A percentile compares a stretch with the other conserved stretches of the same genome.
These are phyloP conservation scores for Xylocopa sonorina DNA, from an alignment of 1,140 invertebrate species.

Conservation along the genomic window DNA sequence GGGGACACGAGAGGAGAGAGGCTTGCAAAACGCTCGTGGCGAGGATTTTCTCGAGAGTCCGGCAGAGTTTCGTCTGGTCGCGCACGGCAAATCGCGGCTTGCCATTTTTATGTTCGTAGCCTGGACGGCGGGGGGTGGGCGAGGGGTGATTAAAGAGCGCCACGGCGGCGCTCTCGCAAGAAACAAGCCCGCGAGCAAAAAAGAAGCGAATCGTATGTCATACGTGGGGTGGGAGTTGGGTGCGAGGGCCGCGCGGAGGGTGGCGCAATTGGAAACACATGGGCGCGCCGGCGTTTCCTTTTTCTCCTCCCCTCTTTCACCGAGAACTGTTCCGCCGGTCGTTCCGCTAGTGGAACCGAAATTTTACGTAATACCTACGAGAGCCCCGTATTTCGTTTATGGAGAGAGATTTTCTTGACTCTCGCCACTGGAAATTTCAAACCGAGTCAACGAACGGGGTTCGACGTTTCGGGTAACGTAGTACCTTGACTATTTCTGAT, in stretches of 20 bases:
- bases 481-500: no score
- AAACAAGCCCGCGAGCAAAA: conserved; percentile 37
- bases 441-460: no score
- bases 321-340: not conserved
- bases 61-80: conserved; percentile 20
- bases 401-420: not conserved
- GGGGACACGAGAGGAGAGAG: no score
- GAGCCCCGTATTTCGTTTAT: not conserved
- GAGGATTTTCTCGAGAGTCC: not conserved
- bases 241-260: not conserved
- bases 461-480: no score
- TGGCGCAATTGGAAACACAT: conserved; percentile 44
- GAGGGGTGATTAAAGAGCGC: conserved; percentile 43
- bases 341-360: not conserved
- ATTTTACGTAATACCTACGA: not conserved
- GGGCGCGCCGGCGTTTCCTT: not conserved
- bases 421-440: no score
- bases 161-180: conserved; percentile 32
- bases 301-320: not conserved
- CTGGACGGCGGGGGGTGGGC: not conserved
- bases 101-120: conserved; percentile 40
- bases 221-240: conserved; percentile 4
- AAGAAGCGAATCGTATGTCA: conserved; percentile 44
- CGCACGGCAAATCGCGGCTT: conserved; percentile 23
- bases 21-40: not conserved